phyloP scores from a whole-genome alignment of 1,140 invertebrate genomes.

The Sinella curviseta region DNA sequence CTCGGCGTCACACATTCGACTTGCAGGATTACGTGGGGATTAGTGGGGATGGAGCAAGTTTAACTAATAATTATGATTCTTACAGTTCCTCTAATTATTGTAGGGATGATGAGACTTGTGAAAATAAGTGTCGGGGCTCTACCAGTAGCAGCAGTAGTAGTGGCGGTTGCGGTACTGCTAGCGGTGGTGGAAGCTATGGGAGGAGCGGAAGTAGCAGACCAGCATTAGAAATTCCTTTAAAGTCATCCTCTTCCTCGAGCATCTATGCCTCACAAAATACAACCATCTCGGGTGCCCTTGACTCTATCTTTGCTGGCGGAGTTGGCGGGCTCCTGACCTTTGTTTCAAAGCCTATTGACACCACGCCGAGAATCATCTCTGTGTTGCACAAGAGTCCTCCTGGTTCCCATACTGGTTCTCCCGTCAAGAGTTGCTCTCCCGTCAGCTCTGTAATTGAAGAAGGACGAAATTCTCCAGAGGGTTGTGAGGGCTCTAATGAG shows the following conservation, averaged over 20 bases:
- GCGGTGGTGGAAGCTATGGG: not conserved
- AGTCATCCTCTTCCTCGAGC: not conserved
- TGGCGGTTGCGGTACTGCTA: not conserved
- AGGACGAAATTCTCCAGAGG: slow-evolving; percentile 46
- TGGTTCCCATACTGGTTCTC: slow-evolving; percentile 33
- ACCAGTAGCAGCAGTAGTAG: not conserved
- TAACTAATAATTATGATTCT: not conserved
- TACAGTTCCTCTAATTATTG: not conserved
- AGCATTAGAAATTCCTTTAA: slow-evolving; percentile 17
- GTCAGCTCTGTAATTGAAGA: slow-evolving; percentile 38
- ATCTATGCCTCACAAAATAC: not conserved
- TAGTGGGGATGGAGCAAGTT: not conserved
- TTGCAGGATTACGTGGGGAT: slow-evolving; percentile 30
- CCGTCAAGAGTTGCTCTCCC: slow-evolving; percentile 41
- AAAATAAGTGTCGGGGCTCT: not conserved
- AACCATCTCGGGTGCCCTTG: slow-evolving; percentile 13
- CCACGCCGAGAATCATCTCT: slow-evolving; percentile 44
- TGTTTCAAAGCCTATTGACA: slow-evolving; percentile 34
- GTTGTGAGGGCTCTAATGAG: slow-evolving; percentile 38
- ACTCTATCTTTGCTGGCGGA: slow-evolving; percentile 8
- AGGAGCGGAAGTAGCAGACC: not conserved
- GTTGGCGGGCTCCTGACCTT: slow-evolving; percentile 14
- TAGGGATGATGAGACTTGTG: slow-evolving; percentile 3
- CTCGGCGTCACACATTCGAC: slow-evolving; percentile 54
- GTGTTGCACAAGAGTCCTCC: slow-evolving; percentile 41